Evolutionary conservation across 1,140 invertebrate species (phyloP).

Genomic region (Campoletis sonorensis): DNA sequence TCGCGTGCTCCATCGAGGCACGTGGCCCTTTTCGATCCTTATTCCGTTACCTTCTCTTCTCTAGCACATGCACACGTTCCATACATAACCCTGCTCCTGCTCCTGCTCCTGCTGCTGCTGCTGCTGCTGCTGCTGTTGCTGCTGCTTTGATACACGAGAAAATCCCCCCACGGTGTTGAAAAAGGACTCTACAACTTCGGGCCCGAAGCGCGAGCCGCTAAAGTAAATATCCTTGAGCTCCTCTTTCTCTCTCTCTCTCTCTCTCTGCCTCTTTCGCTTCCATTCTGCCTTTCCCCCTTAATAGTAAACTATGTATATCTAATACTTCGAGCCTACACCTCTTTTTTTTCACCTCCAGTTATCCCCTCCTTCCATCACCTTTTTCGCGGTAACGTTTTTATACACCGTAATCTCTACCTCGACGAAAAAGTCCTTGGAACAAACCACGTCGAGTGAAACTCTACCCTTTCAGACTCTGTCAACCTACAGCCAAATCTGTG

Average conservation of each 20-base stretch:
- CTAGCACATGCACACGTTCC: constrained; percentile 17
- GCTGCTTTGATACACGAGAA: constrained; percentile 6
- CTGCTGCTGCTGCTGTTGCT: too few relatives aligned
- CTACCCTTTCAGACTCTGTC: too few relatives aligned
- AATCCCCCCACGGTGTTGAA: constrained; percentile 19
- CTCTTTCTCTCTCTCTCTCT: too few relatives aligned
- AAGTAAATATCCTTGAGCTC: not conserved
- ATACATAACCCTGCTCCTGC: constrained; percentile 6
- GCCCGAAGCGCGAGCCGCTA: constrained; percentile 4
- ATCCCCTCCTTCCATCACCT: constrained; percentile 13
- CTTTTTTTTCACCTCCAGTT: constrained; percentile 9
- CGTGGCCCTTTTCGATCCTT: constrained; percentile 61
- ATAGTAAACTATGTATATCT: constrained; percentile 12
- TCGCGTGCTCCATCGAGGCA: constrained; percentile 73
- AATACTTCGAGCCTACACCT: constrained; percentile 18
- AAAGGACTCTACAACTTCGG: constrained; percentile 20
- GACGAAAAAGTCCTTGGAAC: not conserved
- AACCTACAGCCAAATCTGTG: too few relatives aligned
- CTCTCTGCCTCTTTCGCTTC: too few relatives aligned
- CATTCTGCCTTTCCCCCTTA: not conserved
- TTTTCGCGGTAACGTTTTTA: constrained; percentile 5
- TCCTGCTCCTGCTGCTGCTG: too few relatives aligned
- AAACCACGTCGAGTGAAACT: too few relatives aligned
- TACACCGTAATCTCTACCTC: not conserved
- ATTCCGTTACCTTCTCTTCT: constrained; percentile 16